Conservation (phyloP, 2,888 invertebrate genomes). For the Drosophila merina region DNA sequence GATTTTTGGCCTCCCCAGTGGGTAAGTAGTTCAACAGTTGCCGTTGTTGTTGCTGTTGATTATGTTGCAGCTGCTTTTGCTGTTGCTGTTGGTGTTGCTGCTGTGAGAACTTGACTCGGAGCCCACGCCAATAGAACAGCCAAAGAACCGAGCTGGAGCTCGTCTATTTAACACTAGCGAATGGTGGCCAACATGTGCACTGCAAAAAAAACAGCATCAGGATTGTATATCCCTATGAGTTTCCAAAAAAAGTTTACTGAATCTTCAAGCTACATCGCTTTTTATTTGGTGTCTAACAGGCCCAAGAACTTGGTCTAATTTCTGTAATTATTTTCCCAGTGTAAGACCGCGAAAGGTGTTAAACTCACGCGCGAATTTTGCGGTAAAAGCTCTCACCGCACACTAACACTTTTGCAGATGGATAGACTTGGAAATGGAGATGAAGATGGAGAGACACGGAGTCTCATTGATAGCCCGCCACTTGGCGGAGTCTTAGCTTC, state of each 20-base stretch:
- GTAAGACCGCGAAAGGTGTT: slow-evolving; percentile 69
- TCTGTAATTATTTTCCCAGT: background rate
- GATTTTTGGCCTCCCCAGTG: slow-evolving; percentile 76
- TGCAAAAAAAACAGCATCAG: background rate
- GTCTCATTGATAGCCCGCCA: slow-evolving; percentile 56
- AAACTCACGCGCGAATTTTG: slow-evolving; percentile 73
- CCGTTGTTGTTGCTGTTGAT: slow-evolving; percentile 43
- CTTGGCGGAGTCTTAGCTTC: slow-evolving; percentile 57
- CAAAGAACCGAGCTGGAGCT: slow-evolving; percentile 13
- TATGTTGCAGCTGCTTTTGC: slow-evolving; percentile 63
- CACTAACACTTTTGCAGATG: slow-evolving; percentile 37
- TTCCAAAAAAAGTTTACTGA: background rate
- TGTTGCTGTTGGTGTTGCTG: slow-evolving; percentile 40
- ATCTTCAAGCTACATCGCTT: background rate
- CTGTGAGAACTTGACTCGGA: slow-evolving; percentile 41
- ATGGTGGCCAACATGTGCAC: slow-evolving; percentile 29
- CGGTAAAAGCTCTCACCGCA: slow-evolving; percentile 72
- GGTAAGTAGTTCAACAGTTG: slow-evolving; percentile 83
- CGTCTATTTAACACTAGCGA: background rate
- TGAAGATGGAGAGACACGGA: slow-evolving; percentile 34
- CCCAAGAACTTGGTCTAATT: background rate
- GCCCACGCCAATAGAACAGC: slow-evolving; percentile 47
- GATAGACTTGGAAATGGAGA: slow-evolving; percentile 16
- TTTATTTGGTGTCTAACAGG: too few relatives aligned
- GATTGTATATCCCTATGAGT: background rate